These are phyloP conservation scores for Spea bombifrons DNA, from an alignment of 2,113 vertebrate species.

Conservation along the genomic window DNA sequence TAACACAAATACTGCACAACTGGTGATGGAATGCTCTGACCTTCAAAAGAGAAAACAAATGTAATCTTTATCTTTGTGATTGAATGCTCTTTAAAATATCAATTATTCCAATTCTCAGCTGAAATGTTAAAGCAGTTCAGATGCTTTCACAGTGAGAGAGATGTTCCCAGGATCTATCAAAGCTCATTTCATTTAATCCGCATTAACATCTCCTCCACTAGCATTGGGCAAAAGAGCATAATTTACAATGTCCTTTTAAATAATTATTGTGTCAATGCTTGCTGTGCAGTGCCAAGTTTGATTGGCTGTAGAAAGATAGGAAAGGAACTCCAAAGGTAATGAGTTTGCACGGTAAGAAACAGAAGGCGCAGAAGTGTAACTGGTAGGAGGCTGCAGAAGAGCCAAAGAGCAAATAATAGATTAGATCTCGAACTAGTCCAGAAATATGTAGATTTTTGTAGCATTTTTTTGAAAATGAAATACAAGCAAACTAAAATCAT, in stretches of 20 bases:
- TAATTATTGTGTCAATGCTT: slow-evolving; percentile 32
- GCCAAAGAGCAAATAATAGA: slow-evolving; percentile 1
- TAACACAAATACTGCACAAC: neutral
- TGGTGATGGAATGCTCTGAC: slow-evolving; percentile 18
- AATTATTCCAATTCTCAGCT: slow-evolving; percentile 62
- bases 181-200: slow-evolving; percentile 55
- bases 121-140: slow-evolving; percentile 62
- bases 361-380: slow-evolving; percentile 26
- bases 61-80: slow-evolving; percentile 21
- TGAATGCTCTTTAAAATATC: slow-evolving; percentile 56
- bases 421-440: neutral
- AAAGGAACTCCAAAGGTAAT: slow-evolving; percentile 17
- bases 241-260: slow-evolving; percentile 51
- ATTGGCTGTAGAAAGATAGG: slow-evolving; percentile 20
- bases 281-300: slow-evolving; percentile 33
- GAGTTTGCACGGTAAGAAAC: slow-evolving; percentile 3
- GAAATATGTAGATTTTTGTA: too few species aligned
- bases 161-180: slow-evolving; percentile 55
- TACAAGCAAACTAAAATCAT: too few species aligned
- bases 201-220: slow-evolving; percentile 52
- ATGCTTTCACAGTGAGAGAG: slow-evolving; percentile 50
- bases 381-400: slow-evolving; percentile 7
- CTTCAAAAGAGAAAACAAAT: slow-evolving; percentile 38
- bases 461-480: too few species aligned
- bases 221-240: slow-evolving; percentile 32